phyloP scores from a whole-genome alignment of 2,797 vertebrate species.

The Fratercula arctica region DNA sequence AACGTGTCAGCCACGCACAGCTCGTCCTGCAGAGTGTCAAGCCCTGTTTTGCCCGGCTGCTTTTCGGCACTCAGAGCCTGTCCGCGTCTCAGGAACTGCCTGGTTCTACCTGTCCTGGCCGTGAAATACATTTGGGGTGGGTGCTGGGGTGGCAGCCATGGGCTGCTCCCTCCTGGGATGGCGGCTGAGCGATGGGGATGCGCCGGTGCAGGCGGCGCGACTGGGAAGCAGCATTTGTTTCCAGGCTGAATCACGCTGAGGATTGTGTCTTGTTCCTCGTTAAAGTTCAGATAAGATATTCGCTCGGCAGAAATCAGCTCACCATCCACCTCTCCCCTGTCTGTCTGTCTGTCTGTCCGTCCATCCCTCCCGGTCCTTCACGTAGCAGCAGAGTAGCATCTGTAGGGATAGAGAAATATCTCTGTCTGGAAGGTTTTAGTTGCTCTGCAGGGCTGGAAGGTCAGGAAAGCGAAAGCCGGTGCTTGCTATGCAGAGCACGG shows the following conservation, averaged over 20 bases:
- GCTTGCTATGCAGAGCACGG: slow-evolving; percentile 13
- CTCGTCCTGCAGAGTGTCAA: neutral
- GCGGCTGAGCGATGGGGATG: neutral
- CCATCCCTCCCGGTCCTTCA: neutral
- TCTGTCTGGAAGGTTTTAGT: neutral
- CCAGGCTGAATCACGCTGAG: slow-evolving; percentile 44
- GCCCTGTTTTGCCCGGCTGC: neutral
- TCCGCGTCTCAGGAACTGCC: neutral
- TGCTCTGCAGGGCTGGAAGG: slow-evolving; percentile 26
- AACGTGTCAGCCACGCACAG: neutral
- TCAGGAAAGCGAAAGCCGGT: neutral
- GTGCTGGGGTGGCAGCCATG: neutral
- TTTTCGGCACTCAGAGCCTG: neutral
- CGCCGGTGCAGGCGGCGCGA: neutral
- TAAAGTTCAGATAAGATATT: neutral
- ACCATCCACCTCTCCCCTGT: neutral
- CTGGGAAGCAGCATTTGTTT: neutral
- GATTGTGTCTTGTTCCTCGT: neutral
- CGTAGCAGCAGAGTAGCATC: rapidly evolving
- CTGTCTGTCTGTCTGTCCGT: neutral
- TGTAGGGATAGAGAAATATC: neutral
- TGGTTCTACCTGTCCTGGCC: neutral
- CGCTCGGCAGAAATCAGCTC: neutral
- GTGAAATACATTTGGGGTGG: neutral
- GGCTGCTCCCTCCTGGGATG: neutral